Percentiles rank a stretch among this genome's conserved stretches.
Conservation (phyloP, 2,113 vertebrate species). For the Zosterops pallidus region DNA sequence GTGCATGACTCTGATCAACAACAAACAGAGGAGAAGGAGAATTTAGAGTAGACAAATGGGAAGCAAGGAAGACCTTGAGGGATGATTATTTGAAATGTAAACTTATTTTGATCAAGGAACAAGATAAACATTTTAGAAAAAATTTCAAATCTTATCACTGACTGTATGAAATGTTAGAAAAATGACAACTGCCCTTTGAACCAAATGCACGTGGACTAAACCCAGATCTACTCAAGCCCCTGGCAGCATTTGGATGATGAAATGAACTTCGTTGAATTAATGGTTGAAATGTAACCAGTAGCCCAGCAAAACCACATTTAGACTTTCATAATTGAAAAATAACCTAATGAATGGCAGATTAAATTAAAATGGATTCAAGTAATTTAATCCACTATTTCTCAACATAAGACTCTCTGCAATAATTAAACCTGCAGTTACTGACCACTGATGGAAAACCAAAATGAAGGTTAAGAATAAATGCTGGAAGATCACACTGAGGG, state of each 20-base stretch:
- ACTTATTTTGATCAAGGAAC: neutral
- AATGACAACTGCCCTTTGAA: neutral
- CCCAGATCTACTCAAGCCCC: accelerated
- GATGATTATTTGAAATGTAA: neutral
- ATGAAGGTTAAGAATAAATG: neutral
- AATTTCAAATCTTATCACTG: neutral
- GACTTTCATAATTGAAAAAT: neutral
- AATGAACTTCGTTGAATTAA: neutral
- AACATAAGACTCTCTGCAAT: neutral
- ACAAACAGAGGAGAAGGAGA: neutral
- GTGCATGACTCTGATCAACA: neutral
- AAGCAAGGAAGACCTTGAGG: neutral
- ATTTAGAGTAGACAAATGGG: neutral
- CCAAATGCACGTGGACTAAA: neutral
- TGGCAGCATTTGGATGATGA: neutral
- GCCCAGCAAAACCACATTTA: neutral
- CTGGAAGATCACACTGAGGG: neutral
- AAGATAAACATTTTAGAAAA: neutral
- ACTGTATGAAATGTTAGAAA: neutral
- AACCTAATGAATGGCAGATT: neutral
- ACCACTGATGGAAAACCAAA: neutral
- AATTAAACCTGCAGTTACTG: neutral
- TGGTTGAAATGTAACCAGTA: neutral
- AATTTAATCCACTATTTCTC: neutral
- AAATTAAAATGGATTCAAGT: neutral